A percentile compares a stretch with the other conserved stretches of the same genome.
phyloP scores from a whole-genome alignment of 2,888 invertebrate species.

The Laspeyria flexula region DNA sequence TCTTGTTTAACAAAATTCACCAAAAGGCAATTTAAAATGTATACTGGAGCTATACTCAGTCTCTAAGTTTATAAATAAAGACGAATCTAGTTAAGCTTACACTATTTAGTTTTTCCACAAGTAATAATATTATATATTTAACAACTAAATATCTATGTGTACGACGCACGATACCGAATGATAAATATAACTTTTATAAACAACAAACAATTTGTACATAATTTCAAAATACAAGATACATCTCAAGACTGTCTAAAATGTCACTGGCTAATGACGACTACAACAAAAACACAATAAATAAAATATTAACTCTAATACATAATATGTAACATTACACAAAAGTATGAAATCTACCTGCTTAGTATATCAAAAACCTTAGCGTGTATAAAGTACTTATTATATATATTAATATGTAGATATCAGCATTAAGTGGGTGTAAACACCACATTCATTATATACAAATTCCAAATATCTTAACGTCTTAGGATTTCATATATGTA shows the following conservation, averaged over 20 bases:
- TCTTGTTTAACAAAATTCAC: no score
- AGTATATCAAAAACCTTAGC: constrained; percentile 56
- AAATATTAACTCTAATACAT: constrained; percentile 39
- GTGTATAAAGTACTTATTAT: constrained; percentile 12
- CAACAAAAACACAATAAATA: constrained; percentile 51
- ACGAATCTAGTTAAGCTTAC: constrained; percentile 18
- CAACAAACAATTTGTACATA: constrained; percentile 41
- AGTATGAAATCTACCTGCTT: constrained; percentile 65
- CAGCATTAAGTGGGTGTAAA: constrained; percentile 40
- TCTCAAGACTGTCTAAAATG: constrained; percentile 25
- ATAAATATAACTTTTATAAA: constrained; percentile 25
- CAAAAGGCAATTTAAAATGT: constrained; percentile 28
- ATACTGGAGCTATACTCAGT: constrained; percentile 39
- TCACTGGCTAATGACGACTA: constrained; percentile 35
- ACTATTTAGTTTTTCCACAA: no score
- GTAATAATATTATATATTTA: no score
- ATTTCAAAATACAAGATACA: constrained; percentile 20
- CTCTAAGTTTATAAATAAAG: constrained; percentile 34
- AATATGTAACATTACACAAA: constrained; percentile 57
- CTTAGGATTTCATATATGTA: constrained; percentile 45
- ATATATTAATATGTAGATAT: constrained; percentile 35
- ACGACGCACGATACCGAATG: constrained; percentile 19
- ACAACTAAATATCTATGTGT: constrained; percentile 40
- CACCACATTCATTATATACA: constrained; percentile 49
- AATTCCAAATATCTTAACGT: constrained; percentile 48